A percentile compares a stretch with the other conserved stretches of the same genome.
phyloP scores from a whole-genome alignment of 2,113 vertebrate genomes.

The Colinus virginianus region DNA sequence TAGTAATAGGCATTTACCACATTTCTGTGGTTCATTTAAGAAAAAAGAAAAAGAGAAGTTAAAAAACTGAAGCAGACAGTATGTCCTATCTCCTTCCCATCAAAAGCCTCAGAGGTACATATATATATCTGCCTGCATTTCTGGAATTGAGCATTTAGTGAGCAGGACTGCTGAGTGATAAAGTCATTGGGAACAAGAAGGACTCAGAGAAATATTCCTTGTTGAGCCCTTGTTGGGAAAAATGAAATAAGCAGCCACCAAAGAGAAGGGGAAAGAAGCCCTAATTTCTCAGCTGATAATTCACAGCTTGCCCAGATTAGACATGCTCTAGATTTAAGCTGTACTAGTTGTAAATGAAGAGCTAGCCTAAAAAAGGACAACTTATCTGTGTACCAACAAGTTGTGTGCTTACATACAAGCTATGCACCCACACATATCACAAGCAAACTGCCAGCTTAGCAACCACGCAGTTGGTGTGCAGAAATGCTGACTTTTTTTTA shows the following conservation, averaged over 20 bases:
- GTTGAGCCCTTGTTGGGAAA: background rate
- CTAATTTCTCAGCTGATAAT: background rate
- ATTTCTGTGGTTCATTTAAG: background rate
- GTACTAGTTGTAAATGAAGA: background rate
- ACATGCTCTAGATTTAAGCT: background rate
- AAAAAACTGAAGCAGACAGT: background rate
- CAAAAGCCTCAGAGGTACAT: background rate
- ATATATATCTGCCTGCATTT: background rate
- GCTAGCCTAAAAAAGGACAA: background rate
- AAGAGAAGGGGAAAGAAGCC: background rate
- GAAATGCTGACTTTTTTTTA: background rate
- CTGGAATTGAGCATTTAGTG: background rate
- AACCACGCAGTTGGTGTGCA: background rate
- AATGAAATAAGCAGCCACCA: background rate
- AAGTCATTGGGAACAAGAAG: background rate
- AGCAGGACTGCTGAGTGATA: background rate
- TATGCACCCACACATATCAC: background rate
- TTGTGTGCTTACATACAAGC: background rate
- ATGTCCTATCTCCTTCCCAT: background rate
- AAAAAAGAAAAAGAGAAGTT: background rate
- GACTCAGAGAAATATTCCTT: background rate
- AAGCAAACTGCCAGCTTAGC: background rate
- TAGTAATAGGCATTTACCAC: background rate
- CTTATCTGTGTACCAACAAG: background rate
- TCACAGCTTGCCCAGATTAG: background rate